Base-by-base conservation (phyloP, 2,888 invertebrate species). In the Pycnomerus fuliginosus region DNA sequence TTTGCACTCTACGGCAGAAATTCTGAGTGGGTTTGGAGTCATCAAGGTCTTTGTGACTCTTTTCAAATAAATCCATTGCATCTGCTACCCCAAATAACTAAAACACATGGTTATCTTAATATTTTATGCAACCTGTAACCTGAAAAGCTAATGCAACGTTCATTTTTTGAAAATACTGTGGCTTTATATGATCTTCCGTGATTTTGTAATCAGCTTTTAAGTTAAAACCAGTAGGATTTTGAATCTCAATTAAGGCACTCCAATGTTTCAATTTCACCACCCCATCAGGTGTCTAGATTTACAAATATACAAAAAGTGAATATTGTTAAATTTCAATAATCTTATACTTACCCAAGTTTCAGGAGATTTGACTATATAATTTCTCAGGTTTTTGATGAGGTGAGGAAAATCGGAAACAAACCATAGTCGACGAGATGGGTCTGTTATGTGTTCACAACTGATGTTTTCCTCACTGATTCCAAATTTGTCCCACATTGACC, bases 401-500 rank as follows among this genome's bases (percentile, higher is more conserved):
- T 47, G 47, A 7, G 47, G 48, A 20, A 46, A 42, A 39, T 50
- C 47, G 1, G 50, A 52, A 17, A 27, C 24, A 37, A 50, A 44
- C 28, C 49, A 38, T 16, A 52, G 16, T 8, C 34, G 34, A 24
- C 48, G 30, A 2, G 39, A 28, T 5, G 28, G 16, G 8, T 48
- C 45, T 12, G 32, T 24, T 5, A 39, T 20, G 20, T 51, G 50
- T 10, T 25, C 33, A 30, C 45, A 46, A 34, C 32, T 34, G 25
- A 43, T 34, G 16, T 36, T 28, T 31, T 32, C 31, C 10, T 33
- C 47, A 8, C 20, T 16, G 5, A 53, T 28, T 3, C 37, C 34
- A 30, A 50, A 50, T 14, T 40, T 25, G 12, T 50, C 43, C 54
- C 52, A 54, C 52, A 52, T 54, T 14, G 28, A 16, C 8, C 50